Conservation (phyloP, 1,140 invertebrate genomes). For the Pissodes strobi region DNA sequence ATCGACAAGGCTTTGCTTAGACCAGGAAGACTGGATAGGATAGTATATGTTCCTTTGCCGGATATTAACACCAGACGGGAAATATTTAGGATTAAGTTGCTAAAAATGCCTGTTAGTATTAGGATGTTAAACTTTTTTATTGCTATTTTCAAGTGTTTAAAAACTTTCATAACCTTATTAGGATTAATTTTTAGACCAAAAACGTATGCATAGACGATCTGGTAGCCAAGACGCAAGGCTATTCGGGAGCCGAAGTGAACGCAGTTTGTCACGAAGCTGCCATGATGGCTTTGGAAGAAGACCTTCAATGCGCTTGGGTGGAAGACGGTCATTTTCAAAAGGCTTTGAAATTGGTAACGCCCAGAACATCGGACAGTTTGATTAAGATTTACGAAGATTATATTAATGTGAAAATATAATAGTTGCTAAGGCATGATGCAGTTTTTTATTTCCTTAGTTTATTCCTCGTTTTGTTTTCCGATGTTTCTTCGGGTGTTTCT, state of each 20-base stretch:
- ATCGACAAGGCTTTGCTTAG: constrained; percentile 88
- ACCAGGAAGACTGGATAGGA: constrained; percentile 84
- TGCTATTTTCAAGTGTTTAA: too few species aligned
- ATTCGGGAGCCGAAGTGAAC: constrained; percentile 88
- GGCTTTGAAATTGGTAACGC: constrained; percentile 70
- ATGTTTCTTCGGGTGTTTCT: too few species aligned
- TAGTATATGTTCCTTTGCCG: constrained; percentile 88
- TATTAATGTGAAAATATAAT: constrained; percentile 34
- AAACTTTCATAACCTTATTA: background rate
- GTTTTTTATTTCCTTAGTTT: too few species aligned
- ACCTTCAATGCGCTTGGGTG: constrained; percentile 63
- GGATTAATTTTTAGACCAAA: constrained; percentile 43
- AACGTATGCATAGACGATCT: constrained; percentile 69
- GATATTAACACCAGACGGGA: constrained; percentile 71
- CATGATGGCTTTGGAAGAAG: constrained; percentile 75
- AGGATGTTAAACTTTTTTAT: too few species aligned
- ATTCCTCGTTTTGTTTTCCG: too few species aligned
- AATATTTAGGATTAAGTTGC: constrained; percentile 72
- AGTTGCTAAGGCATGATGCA: background rate
- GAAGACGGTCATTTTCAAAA: constrained; percentile 67
- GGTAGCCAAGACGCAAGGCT: constrained; percentile 70
- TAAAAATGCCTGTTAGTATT: constrained; percentile 63
- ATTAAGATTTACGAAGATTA: constrained; percentile 66
- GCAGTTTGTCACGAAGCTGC: constrained; percentile 87
- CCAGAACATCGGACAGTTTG: constrained; percentile 70